Percentiles rank a stretch among this genome's conserved stretches.
phyloP scores from a whole-genome alignment of 2,797 vertebrate genomes.

The Linurgus olivaceus region DNA sequence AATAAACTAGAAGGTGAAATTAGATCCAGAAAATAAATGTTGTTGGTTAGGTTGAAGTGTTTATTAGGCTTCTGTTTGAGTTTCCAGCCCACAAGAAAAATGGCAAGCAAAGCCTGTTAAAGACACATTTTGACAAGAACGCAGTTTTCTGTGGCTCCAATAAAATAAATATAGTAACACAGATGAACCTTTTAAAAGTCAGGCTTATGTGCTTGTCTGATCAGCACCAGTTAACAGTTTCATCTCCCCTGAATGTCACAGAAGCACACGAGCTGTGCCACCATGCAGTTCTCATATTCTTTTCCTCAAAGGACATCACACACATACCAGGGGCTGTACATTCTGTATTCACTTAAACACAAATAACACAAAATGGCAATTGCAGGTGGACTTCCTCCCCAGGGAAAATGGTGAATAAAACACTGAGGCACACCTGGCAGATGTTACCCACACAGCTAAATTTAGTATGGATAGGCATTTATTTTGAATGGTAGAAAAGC shows the following conservation, averaged over 20 bases:
- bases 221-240: conserved; percentile 15
- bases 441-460: neutral
- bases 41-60: conserved; percentile 15
- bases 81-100: conserved; percentile 11
- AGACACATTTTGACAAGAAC: conserved; percentile 49
- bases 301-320: neutral
- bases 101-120: conserved; percentile 7
- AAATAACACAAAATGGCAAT: neutral
- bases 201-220: conserved; percentile 30
- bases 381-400: neutral
- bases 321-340: neutral
- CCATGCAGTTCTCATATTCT: neutral
- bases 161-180: conserved; percentile 28
- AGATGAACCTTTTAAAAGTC: conserved; percentile 48
- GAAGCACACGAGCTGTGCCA: neutral
- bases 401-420: neutral
- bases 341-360: neutral
- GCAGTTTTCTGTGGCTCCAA: neutral
- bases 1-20: neutral
- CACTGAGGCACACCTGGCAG: neutral
- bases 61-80: conserved; percentile 20
- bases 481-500: neutral
- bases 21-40: neutral
- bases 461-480: neutral
- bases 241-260: conserved; percentile 36